Base-by-base conservation (phyloP, 2,113 vertebrate species). In the Hydropotes inermis region DNA sequence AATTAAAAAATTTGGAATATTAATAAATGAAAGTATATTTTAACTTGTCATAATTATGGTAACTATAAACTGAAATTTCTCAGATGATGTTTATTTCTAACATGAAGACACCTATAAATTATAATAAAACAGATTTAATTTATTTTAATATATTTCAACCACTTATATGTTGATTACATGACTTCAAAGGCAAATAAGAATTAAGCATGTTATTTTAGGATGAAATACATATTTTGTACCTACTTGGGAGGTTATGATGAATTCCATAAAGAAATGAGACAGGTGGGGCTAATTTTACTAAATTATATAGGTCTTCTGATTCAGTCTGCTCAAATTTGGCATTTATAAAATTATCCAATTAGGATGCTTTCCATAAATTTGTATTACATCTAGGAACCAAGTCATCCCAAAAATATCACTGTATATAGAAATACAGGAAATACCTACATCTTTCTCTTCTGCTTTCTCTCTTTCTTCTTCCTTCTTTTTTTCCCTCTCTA, bases 121-220 rank as follows among this genome's bases (percentile, higher is more conserved):
- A 92, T 95, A 57, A 89, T 84, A 92, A 87, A 64, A 76, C 8
- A 70, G 36, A 86, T 85, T 91, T 94, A 33, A 95, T 84, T 96
- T 94, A 96, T 90, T 94, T 96, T 95, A 96, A 97, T 93, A 30
- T 90, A 81, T 82, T 96, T 96, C 14, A 93, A 43, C 10, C 9
- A 89, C 33, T 95, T 96, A 58, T 54, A 43, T 43, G 45, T 87
- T 87, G 17, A 83, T 95, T 47, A 76, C 28, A 50, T 54, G 21
- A 94, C 95, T 98, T 96, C 47, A 96, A 92, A 96, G 50, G 84
- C 84, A 97, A 96, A 90, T 82, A 94, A 84, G 52, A 94, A 94
- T 93, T 96, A 97, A 93, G n/a, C 90, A 91, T 13, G 12, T 58
- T 93, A 87, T 39, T 78, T 94, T 94, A 64, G 25, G 14, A 87